Base-by-base conservation (phyloP, 2,888 invertebrate species). In the Pandemis heparana region DNA sequence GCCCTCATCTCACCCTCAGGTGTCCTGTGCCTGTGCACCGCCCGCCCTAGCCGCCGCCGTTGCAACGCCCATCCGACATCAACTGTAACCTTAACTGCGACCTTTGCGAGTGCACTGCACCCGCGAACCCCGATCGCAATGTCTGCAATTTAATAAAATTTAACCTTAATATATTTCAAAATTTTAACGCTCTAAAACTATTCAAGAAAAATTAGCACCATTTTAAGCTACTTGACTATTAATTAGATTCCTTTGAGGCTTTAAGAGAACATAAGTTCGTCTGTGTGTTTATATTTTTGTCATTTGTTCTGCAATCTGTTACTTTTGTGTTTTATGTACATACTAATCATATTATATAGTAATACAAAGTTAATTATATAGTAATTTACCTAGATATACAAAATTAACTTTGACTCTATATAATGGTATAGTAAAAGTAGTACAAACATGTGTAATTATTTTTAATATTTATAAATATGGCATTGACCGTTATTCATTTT, bases 31-130 rank as follows among this genome's bases (percentile, higher is more conserved):
- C 51, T 18, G 56, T 53, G 53, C 53, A 53, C 85, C 81, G 77
- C 79, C 78, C 83, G 83, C 85, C 85, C 88, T 82, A 79, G 80
- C 79, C 78, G 79, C 77, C 80, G 86, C 88, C 87, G 87, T 88
- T 80, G 81, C 83, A 81, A 77, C 79, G 77, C 81, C 81, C 88
- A 87, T 86, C 86, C 89, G 84, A 90, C 89, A 88, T 90, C 88
- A 88, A 90, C 89, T 93, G 89, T 92, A 92, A 93, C 94, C 94
- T 94, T 94, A 91, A 90, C 89, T 92, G 83, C 92, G 94, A 94
- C 94, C 94, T 93, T 90, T 90, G 81, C 74, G 87, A 86, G 93
- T 92, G 88, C 94, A 92, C 88, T 91, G 93, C 88, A 89, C 93
- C 87, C 68, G 23, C 75, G 56, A 59, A 39, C 61, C 46, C 32